Evolutionary conservation across 2,888 invertebrate species (phyloP).

Genomic region (Ceramica pisi): DNA sequence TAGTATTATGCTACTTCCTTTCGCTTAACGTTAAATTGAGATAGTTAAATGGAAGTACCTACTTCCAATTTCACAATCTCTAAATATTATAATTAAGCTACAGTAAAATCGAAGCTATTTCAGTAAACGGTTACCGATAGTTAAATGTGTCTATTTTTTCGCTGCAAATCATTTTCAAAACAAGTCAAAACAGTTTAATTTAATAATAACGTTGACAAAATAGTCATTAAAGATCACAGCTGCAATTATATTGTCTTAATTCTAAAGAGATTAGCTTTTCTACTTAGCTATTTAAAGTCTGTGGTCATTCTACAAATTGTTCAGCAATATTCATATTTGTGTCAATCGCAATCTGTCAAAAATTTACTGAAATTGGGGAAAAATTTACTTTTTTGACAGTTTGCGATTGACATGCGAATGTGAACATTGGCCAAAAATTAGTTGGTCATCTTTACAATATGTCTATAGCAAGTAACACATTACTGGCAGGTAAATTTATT

Average conservation of each 20-base stretch:
- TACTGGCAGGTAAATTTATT: too few species aligned
- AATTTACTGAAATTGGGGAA: too few species aligned
- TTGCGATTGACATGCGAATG: too few species aligned
- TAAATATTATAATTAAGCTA: not conserved
- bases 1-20: too few species aligned
- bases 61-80: not conserved
- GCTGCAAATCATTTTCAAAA: conserved; percentile 19
- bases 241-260: conserved; percentile 24
- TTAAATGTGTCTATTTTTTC: conserved; percentile 12
- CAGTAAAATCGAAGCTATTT: not conserved
- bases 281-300: too few species aligned
- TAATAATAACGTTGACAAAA: conserved; percentile 38
- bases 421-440: too few species aligned
- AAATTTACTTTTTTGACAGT: too few species aligned
- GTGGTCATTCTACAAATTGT: too few species aligned
- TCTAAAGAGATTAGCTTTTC: conserved; percentile 6
- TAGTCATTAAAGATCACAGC: conserved; percentile 20
- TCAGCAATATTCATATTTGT: too few species aligned
- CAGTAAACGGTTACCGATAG: not conserved
- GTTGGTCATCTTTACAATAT: too few species aligned
- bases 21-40: not conserved
- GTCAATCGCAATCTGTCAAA: too few species aligned
- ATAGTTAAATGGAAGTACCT: not conserved
- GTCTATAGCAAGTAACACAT: too few species aligned
- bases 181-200: not conserved